Conservation (phyloP, 2,113 vertebrate species). For the Patagioenas fasciata region DNA sequence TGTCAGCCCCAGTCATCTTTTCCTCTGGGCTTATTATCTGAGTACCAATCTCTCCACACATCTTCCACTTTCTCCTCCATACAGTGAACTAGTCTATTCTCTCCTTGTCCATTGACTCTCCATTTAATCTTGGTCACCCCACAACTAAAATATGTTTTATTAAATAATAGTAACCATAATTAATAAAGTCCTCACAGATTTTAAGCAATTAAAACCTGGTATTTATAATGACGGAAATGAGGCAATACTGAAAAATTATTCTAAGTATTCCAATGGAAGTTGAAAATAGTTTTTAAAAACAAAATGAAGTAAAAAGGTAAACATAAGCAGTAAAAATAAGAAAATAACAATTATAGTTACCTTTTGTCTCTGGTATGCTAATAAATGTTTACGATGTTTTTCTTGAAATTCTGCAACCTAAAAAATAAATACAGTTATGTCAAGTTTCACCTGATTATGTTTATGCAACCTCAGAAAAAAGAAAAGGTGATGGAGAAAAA, state of each 20-base stretch:
- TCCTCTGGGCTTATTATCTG: neutral
- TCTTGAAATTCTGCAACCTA: constrained; percentile 89
- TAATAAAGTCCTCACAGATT: neutral
- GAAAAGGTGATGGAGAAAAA: neutral
- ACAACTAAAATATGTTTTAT: neutral
- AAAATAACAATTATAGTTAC: constrained; percentile 57
- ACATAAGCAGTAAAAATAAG: neutral
- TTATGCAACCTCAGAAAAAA: neutral
- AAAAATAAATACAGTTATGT: neutral
- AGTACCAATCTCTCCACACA: neutral
- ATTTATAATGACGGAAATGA: neutral
- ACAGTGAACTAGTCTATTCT: neutral
- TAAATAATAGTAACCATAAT: neutral
- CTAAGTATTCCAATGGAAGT: neutral
- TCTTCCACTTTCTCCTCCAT: neutral
- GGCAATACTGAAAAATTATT: neutral
- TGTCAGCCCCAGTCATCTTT: neutral
- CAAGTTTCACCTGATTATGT: neutral
- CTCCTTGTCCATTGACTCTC: neutral
- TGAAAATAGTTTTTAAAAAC: neutral
- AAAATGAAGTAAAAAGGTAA: neutral
- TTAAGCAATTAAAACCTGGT: neutral
- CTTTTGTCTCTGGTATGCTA: constrained; percentile 80
- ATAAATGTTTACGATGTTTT: constrained; percentile 82
- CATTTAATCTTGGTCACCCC: neutral